Conservation (phyloP, 2,888 invertebrate species). For the Eristalis pertinax region DNA sequence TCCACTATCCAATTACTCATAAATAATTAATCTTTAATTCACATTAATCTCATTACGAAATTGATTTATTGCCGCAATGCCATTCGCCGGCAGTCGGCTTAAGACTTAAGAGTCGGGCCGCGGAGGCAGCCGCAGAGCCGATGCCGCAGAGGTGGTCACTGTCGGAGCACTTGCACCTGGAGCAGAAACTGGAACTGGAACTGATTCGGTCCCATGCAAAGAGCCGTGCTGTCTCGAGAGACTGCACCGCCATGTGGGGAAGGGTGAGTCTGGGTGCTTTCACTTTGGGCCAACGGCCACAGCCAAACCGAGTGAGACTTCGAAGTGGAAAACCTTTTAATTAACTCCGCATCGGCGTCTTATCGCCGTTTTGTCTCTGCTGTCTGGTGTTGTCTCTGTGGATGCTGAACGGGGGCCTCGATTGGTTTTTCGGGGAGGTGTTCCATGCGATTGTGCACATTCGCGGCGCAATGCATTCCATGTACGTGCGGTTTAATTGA, state of each 20-base stretch:
- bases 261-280: constrained; percentile 59
- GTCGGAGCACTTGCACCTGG: constrained; percentile 3
- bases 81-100: constrained; percentile 60
- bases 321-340: constrained; percentile 68
- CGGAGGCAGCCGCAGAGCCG: not conserved
- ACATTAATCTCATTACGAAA: constrained; percentile 71
- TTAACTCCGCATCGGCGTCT: constrained; percentile 67
- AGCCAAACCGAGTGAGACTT: constrained; percentile 3
- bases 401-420: constrained; percentile 23
- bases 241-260: constrained; percentile 16
- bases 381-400: constrained; percentile 20
- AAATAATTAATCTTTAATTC: constrained; percentile 72
- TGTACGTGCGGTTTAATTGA: constrained; percentile 69
- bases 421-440: constrained; percentile 47
- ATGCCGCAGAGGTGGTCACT: constrained; percentile 2
- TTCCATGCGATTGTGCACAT: constrained; percentile 27
- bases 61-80: constrained; percentile 70
- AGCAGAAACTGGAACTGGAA: constrained; percentile 29
- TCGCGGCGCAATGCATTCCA: constrained; percentile 50
- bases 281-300: constrained; percentile 41
- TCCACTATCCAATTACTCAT: constrained; percentile 71
- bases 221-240: constrained; percentile 50
- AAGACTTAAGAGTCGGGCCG: not conserved
- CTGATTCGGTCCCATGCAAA: constrained; percentile 62
- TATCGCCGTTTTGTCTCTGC: constrained; percentile 57